Evolutionary conservation across 2,888 invertebrate genomes (phyloP).

Genomic region (Acheta domesticus): DNA sequence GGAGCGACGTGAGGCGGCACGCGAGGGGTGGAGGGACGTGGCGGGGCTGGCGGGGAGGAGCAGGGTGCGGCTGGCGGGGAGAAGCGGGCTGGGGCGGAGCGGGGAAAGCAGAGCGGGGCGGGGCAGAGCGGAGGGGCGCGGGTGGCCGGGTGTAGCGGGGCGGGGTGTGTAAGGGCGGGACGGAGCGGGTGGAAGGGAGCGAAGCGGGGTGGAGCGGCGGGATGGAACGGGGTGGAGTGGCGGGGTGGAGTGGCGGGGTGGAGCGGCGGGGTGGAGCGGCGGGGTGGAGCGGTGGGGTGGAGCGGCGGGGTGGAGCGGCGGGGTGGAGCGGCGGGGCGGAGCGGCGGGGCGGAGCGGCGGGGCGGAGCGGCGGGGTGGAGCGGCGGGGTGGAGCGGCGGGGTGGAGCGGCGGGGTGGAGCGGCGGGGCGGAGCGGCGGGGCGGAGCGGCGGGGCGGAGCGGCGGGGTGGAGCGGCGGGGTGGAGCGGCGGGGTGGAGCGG

Average conservation of each 20-base stretch:
- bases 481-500: neutral
- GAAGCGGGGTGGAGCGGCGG: neutral
- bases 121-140: no score
- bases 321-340: neutral
- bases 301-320: neutral
- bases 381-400: neutral
- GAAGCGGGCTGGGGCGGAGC: no score
- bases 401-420: accelerated
- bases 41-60: no score
- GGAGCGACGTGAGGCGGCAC: no score
- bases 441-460: neutral
- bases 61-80: no score
- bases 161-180: no score
- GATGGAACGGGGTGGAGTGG: neutral
- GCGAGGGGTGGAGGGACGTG: no score
- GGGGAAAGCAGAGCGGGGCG: no score
- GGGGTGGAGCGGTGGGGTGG: neutral
- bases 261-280: no score
- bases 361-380: neutral
- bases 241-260: no score
- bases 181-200: neutral
- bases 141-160: no score
- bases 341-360: neutral
- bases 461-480: neutral
- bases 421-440: neutral